These are phyloP conservation scores for Varroa destructor DNA, from an alignment of 1,140 invertebrate species.

Conservation along the genomic window DNA sequence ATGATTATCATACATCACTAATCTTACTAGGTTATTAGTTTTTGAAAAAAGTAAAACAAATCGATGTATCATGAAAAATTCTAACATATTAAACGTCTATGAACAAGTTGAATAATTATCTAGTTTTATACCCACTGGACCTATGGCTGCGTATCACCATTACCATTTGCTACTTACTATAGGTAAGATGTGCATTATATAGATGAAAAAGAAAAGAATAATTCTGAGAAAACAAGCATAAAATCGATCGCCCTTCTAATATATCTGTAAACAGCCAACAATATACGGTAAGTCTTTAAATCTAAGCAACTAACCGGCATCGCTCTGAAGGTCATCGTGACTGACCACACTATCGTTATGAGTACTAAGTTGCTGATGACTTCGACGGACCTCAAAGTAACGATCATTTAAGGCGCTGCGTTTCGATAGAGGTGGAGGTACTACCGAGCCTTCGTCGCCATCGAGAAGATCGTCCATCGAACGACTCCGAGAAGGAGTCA, in stretches of 20 bases:
- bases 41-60: not conserved
- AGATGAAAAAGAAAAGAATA: too few species aligned
- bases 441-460: constrained; percentile 26
- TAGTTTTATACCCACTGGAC: too few species aligned
- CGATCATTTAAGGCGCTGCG: constrained; percentile 72
- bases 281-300: not conserved
- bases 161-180: too few species aligned
- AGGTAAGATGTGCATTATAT: too few species aligned
- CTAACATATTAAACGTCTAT: not conserved
- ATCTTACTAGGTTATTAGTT: too few species aligned
- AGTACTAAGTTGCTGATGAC: constrained; percentile 8
- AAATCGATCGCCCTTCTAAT: too few species aligned
- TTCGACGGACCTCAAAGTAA: constrained; percentile 54
- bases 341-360: not conserved
- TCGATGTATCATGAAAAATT: not conserved
- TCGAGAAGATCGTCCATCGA: constrained; percentile 26
- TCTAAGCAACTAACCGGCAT: not conserved
- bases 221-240: too few species aligned
- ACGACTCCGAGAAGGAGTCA: not conserved
- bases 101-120: not conserved
- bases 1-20: too few species aligned
- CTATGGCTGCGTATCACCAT: too few species aligned
- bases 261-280: too few species aligned
- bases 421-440: constrained; percentile 51
- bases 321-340: constrained; percentile 9